Conservation (phyloP, 2,888 invertebrate species). For the Dryobotodes eremita region DNA sequence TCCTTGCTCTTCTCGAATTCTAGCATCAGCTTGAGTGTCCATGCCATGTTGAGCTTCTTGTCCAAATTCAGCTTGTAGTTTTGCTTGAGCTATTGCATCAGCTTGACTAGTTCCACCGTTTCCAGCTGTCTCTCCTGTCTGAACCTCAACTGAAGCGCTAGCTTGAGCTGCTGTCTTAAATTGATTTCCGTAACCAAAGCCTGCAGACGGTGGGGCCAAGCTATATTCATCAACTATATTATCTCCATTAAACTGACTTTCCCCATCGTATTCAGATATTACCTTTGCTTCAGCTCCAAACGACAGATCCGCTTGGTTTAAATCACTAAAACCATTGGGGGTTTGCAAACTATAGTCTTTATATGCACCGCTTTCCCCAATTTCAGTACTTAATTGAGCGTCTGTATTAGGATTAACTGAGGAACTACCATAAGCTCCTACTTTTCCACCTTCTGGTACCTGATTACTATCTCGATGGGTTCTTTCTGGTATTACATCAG, state of each 20-base stretch:
- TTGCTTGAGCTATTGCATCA: background rate
- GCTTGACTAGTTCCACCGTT: background rate
- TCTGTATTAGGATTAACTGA: too few relatives aligned
- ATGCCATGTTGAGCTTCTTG: background rate
- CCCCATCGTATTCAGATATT: too few relatives aligned
- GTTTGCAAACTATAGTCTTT: background rate
- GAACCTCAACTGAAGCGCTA: background rate
- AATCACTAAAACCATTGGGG: background rate
- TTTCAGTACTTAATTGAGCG: slow-evolving; percentile 1
- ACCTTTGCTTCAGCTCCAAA: slow-evolving; percentile 2
- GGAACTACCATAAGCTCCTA: too few relatives aligned
- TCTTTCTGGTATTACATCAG: slow-evolving; percentile 2
- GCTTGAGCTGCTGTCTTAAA: slow-evolving; percentile 3
- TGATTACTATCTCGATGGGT: background rate
- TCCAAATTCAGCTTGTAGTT: background rate
- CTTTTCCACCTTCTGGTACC: too few relatives aligned
- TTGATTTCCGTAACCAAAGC: too few relatives aligned
- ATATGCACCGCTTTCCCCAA: background rate
- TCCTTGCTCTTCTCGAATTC: background rate
- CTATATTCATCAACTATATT: too few relatives aligned
- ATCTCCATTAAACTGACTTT: too few relatives aligned
- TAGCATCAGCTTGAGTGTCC: background rate
- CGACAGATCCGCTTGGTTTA: background rate
- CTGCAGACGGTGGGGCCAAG: too few relatives aligned
- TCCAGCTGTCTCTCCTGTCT: background rate